Conservation (phyloP, 30 jellyfish, hydroid and myxozoan species). For the Hydractinia symbiolongicarpus region DNA sequence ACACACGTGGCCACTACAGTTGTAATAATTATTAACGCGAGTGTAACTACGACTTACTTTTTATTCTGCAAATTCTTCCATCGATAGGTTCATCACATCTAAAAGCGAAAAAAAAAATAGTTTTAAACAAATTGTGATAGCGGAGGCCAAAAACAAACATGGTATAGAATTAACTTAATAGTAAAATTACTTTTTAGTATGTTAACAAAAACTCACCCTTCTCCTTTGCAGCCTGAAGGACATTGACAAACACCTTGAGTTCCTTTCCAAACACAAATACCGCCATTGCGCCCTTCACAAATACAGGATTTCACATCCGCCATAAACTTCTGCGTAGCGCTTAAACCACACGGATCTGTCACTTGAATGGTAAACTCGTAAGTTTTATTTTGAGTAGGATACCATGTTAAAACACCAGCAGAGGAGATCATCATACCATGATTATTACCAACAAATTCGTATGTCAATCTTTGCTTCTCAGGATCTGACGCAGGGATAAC, state of each 20-base stretch:
- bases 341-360: slow-evolving; percentile 42
- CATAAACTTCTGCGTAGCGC: slow-evolving; percentile 16
- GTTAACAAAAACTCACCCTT: slow-evolving; percentile 36
- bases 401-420: slow-evolving; percentile 48
- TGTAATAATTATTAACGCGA: too few relatives aligned
- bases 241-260: slow-evolving; percentile 39
- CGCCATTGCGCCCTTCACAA: slow-evolving; percentile 43
- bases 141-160: not conserved
- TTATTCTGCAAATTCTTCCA: slow-evolving; percentile 8
- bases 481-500: slow-evolving; percentile 60
- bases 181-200: not conserved
- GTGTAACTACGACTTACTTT: too few relatives aligned
- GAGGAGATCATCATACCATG: slow-evolving; percentile 45
- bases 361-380: slow-evolving; percentile 33
- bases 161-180: not conserved
- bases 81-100: not conserved
- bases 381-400: slow-evolving; percentile 26
- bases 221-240: slow-evolving; percentile 66
- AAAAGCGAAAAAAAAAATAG: not conserved
- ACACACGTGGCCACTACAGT: too few relatives aligned
- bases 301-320: slow-evolving; percentile 42
- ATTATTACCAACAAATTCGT: slow-evolving; percentile 30
- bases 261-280: slow-evolving; percentile 30
- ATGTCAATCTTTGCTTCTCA: slow-evolving; percentile 52
- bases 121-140: not conserved